Evolutionary conservation across 2,888 invertebrate species (phyloP).

Genomic region (Drosophila rubida): DNA sequence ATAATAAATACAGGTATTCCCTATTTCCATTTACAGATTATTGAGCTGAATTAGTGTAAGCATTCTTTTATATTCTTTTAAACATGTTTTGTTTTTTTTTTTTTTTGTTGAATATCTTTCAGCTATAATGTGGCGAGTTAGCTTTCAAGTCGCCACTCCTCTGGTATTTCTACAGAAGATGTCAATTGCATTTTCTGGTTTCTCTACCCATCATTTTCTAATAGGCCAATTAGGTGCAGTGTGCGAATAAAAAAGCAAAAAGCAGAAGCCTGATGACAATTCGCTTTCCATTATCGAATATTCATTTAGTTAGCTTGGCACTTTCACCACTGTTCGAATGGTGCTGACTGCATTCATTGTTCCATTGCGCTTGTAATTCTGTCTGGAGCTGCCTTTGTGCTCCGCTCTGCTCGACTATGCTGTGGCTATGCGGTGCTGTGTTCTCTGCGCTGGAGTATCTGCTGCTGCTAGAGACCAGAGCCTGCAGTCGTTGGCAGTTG

Average conservation of each 20-base stretch:
- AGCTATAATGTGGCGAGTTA: too few relatives aligned
- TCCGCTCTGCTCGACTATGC: too few relatives aligned
- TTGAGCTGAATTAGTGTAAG: too few relatives aligned
- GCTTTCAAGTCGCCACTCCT: background rate
- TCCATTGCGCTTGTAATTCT: conserved; percentile 74
- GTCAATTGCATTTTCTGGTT: background rate
- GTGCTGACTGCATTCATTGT: conserved; percentile 74
- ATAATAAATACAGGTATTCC: too few relatives aligned
- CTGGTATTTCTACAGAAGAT: background rate
- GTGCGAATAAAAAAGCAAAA: background rate
- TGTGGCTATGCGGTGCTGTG: too few relatives aligned
- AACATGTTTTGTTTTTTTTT: too few relatives aligned
- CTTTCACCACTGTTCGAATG: conserved; percentile 71
- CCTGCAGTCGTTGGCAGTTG: conserved; percentile 47
- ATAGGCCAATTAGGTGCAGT: conserved; percentile 17
- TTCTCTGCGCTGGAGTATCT: conserved; percentile 28
- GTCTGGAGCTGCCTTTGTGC: conserved; percentile 67
- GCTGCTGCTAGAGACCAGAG: conserved; percentile 43
- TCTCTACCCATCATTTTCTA: background rate
- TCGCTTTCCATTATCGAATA: conserved; percentile 52
- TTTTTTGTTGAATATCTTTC: too few relatives aligned
- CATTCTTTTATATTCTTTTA: too few relatives aligned
- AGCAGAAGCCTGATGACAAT: conserved; percentile 17
- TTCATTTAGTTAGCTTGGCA: conserved; percentile 46
- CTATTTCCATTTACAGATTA: too few relatives aligned